Conservation (phyloP, 2,113 vertebrate genomes). For the Glaucomys volans region DNA sequence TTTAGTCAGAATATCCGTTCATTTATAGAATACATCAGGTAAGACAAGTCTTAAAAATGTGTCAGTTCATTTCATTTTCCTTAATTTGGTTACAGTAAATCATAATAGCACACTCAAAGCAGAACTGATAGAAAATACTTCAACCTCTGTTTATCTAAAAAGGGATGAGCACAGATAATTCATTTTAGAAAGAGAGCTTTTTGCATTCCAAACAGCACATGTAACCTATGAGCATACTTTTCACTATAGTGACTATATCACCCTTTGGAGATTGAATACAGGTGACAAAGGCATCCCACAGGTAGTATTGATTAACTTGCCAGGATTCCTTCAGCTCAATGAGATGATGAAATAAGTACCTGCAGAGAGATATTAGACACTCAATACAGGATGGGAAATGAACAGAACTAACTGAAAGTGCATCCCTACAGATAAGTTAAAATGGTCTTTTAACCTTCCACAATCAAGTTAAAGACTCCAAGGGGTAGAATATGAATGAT, state of each 20-base stretch:
- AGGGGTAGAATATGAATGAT: slow-evolving; percentile 1
- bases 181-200: slow-evolving; percentile 39
- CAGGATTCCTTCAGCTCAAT: background rate
- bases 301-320: background rate
- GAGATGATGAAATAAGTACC: slow-evolving; percentile 51
- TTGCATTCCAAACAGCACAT: background rate
- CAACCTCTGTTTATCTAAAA: slow-evolving; percentile 31
- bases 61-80: background rate
- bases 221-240: background rate
- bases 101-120: background rate
- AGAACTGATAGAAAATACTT: slow-evolving; percentile 2
- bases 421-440: slow-evolving; percentile 24
- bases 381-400: slow-evolving; percentile 52
- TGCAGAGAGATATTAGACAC: slow-evolving; percentile 48
- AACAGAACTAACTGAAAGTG: slow-evolving; percentile 21
- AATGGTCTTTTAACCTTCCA: slow-evolving; percentile 23
- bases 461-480: slow-evolving; percentile 54
- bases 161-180: background rate
- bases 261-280: background rate
- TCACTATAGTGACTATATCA: background rate
- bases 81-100: background rate
- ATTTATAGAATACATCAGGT: background rate
- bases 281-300: background rate
- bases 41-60: background rate
- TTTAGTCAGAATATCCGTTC: background rate